Base-by-base conservation (phyloP, 2,888 invertebrate genomes). In the Lymantria dispar region DNA sequence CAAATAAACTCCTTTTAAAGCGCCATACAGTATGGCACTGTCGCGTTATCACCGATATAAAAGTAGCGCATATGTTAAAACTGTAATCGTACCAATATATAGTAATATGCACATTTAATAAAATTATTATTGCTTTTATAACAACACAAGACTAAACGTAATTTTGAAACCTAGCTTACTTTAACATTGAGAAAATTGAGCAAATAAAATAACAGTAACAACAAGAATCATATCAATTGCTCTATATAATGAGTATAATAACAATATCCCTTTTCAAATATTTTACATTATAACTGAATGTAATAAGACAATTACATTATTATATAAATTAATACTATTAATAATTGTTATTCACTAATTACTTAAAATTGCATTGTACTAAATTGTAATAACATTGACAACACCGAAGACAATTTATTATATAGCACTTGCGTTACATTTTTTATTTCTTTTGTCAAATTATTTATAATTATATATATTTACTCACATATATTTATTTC, bases 131-230 rank as follows among this genome's bases (percentile, higher is more conserved):
- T 70, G 60, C 68, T 76, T 69, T 62, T 61, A 63, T 71, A 80
- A 83, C 75, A 80, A 79, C 82, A 83, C 76, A 76, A 83, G 10
- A 33, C 33, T 1, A 73, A 79, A 76, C 59, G 71, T 71, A 70
- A 80, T 76, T 72, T 78, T 73, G 73, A 82, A 80, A 74, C 80
- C 80, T 88, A 85, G 74, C 85, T 86, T 85, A 87, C 73, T 74
- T 78, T 66, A 85, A 86, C 78, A 85, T 83, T 84, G 78, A 85
- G 78, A 85, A 81, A 85, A 88, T 90, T 90, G 91, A 91, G 91
- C 91, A 91, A 90, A 90, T 89, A 66, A 90, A 87, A 86, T 84
- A 89, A 89, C 87, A 89, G 71, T 83, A 89, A 89, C 86, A 88
- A 83, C 86, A 83, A 74, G 73, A 78, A 76, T 70, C 64, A 79